Conservation (phyloP, 2,113 vertebrate species). For the Rhegmatorhina hoffmannsi region DNA sequence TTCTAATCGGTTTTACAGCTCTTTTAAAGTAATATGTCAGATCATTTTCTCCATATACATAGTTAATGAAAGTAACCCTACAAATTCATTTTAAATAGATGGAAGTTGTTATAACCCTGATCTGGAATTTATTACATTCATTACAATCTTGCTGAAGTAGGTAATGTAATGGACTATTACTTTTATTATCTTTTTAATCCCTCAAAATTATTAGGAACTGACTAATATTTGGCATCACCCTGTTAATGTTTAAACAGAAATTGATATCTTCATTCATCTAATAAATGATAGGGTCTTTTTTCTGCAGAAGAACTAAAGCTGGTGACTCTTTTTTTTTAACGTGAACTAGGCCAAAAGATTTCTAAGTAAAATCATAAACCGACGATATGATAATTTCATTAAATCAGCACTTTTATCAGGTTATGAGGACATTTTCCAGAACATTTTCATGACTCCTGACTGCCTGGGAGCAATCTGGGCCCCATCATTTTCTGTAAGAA, state of each 20-base stretch:
- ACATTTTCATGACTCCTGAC: not conserved
- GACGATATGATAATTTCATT: conserved; percentile 51
- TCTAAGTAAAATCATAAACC: conserved; percentile 62
- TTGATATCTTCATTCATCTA: conserved; percentile 81
- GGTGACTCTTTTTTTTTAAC: conserved; percentile 18
- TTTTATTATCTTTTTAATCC: conserved; percentile 90
- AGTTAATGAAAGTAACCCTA: conserved; percentile 90
- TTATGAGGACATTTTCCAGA: not conserved
- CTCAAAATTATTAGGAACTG: conserved; percentile 87
- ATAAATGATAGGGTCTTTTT: conserved; percentile 71
- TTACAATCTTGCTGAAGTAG: conserved; percentile 89
- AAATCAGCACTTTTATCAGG: conserved; percentile 42
- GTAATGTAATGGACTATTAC: conserved; percentile 90
- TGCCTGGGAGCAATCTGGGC: not conserved
- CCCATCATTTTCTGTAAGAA: fast-evolving
- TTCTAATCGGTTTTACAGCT: conserved; percentile 85
- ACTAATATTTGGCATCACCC: conserved; percentile 87
- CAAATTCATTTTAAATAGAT: conserved; percentile 90
- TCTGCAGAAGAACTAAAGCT: conserved; percentile 61
- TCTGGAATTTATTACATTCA: conserved; percentile 87
- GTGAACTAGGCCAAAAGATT: conserved; percentile 57
- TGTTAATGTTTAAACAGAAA: conserved; percentile 86
- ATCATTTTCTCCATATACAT: conserved; percentile 85
- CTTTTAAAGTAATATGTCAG: conserved; percentile 87
- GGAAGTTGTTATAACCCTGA: conserved; percentile 87